These are phyloP conservation scores for Prionace glauca DNA, from an alignment of 2,797 vertebrate species.

Conservation along the genomic window DNA sequence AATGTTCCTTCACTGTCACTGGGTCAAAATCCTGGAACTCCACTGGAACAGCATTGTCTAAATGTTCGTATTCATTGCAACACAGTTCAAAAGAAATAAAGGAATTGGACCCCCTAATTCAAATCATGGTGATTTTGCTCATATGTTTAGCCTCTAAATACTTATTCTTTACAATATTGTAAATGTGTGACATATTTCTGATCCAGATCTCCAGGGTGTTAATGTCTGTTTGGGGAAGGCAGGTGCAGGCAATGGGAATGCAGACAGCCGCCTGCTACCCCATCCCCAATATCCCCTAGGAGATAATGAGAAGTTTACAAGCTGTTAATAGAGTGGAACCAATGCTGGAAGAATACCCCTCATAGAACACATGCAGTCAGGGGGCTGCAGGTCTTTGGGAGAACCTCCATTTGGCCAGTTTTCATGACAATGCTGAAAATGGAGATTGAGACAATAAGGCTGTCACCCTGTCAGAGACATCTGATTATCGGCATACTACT, in stretches of 20 bases:
- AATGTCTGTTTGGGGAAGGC: constrained; percentile 13
- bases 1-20: no score
- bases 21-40: no score
- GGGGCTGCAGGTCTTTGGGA: constrained; percentile 80
- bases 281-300: constrained; percentile 44
- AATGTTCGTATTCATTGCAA: not conserved
- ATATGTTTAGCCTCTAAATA: not conserved
- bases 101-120: not conserved
- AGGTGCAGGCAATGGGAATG: constrained; percentile 31
- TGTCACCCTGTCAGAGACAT: constrained; percentile 13
- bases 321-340: constrained; percentile 98
- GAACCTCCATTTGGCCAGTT: constrained; percentile 67
- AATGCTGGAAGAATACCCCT: constrained; percentile 69
- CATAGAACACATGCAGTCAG: constrained; percentile 74
- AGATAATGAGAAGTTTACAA: constrained; percentile 97
- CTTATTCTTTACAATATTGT: constrained; percentile 15
- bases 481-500: constrained; percentile 23
- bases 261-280: constrained; percentile 39
- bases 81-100: not conserved
- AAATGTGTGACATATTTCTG: constrained; percentile 9
- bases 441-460: constrained; percentile 26
- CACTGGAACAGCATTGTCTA: not conserved
- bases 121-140: not conserved
- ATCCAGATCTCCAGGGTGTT: not conserved
- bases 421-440: constrained; percentile 35